Evolutionary conservation across 2,113 vertebrate genomes (phyloP), one percentile per base, ranked within the genome.

Genomic region (Tor tambroides): DNA sequence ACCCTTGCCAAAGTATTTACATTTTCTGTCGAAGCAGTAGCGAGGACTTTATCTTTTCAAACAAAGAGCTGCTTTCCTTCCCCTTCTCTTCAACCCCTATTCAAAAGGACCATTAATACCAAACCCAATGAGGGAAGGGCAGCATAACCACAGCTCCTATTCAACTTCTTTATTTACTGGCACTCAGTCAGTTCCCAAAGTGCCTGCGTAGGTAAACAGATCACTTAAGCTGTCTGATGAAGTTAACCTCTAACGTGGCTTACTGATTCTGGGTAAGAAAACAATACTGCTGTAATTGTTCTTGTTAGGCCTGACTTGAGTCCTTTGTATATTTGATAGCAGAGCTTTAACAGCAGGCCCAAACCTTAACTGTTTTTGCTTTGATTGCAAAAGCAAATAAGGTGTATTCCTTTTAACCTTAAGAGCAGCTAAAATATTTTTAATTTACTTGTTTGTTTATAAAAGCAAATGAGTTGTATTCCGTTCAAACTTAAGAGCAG

Each of bases 41-140:
- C 41, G 72, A 88, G 83, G 76, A 88, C 69, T 89, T 93, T 94
- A 93, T 94, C 90, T 91, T 69, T 91, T 85, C 87, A 90, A 95
- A 96, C 94, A 95, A 95, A 93, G 93, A 93, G 92, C 88, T 90
- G 89, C 90, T 93, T 93, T 95, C 92, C 93, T 96, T 96, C 95
- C 95, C 89, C 93, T 96, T 95, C 93, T 95, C 78, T 86, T 46
- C 26, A 41, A 80, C 71, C 54, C 56, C 87, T 88, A 85, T 93
- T 95, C 90, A 95, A 94, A 94, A 91, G 91, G 89, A 85, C 90
- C 88, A 71, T 92, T 92, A 90, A 87, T 87, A 89, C 81, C 83
- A 86, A 83, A 87, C 77, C 71, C 75, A 65, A 88, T 91, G 91
- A 90, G 91, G 92, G 91, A 95, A 93, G 91, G 90, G 89, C 88